Evolutionary conservation across 2,113 vertebrate genomes (phyloP).

Genomic region (Amphilophus citrinellus): DNA sequence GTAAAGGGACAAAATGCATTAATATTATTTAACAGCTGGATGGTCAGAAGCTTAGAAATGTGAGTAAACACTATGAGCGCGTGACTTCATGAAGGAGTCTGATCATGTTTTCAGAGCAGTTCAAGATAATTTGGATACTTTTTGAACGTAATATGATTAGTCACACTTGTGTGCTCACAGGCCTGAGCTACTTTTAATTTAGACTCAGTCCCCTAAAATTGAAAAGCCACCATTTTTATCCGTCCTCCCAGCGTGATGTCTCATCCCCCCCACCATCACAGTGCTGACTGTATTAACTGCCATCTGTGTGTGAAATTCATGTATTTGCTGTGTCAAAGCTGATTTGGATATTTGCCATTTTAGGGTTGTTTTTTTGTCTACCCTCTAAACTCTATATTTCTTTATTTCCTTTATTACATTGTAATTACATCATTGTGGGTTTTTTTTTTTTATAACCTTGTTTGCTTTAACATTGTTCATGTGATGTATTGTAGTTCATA

Average conservation of each 20-base stretch:
- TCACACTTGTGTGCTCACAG: constrained; percentile 42
- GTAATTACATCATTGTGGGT: neutral
- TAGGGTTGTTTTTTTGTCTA: constrained; percentile 23
- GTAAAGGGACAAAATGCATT: neutral
- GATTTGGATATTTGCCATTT: constrained; percentile 55
- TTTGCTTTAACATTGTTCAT: constrained; percentile 50
- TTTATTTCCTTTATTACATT: neutral
- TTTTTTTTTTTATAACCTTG: constrained; percentile 18
- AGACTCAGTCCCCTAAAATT: constrained; percentile 23
- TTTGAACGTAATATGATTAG: constrained; percentile 49
- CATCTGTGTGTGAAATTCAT: constrained; percentile 54
- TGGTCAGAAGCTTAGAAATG: neutral
- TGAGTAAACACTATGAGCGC: neutral
- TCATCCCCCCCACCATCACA: constrained; percentile 52
- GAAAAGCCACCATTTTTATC: constrained; percentile 63
- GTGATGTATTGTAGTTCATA: constrained; percentile 16
- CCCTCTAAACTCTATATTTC: constrained; percentile 18
- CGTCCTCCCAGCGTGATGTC: constrained; percentile 41
- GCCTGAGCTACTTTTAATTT: constrained; percentile 41
- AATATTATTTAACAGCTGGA: neutral
- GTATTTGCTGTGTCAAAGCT: constrained; percentile 50
- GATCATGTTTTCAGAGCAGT: constrained; percentile 42
- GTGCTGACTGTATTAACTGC: constrained; percentile 66
- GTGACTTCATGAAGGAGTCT: constrained; percentile 1
- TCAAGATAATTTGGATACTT: constrained; percentile 29